Conservation (phyloP, 2,888 invertebrate genomes). For the Meiosimyza decipiens region DNA sequence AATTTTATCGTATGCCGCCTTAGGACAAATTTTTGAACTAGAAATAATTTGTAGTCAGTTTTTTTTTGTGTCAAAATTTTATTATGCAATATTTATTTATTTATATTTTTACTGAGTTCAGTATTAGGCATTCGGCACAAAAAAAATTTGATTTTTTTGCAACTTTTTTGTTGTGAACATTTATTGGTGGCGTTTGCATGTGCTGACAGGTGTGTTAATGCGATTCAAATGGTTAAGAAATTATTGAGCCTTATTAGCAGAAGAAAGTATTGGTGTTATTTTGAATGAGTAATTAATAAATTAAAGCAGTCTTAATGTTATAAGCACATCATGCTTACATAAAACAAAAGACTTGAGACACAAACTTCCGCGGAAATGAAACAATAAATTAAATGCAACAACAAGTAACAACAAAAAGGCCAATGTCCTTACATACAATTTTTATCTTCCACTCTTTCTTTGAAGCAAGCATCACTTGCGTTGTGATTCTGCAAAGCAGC, state of each 20-base stretch:
- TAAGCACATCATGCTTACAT: background rate
- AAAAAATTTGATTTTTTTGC: background rate
- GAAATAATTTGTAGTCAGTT: slow-evolving; percentile 14
- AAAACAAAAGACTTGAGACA: slow-evolving; percentile 40
- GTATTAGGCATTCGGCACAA: background rate
- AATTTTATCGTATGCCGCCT: background rate
- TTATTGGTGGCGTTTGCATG: background rate
- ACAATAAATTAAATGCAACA: background rate
- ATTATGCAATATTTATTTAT: slow-evolving; percentile 40
- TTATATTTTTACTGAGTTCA: slow-evolving; percentile 5
- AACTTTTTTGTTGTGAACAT: background rate
- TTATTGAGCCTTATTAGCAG: no score
- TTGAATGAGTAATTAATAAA: no score
- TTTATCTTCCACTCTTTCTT: background rate
- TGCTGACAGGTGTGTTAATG: slow-evolving; percentile 17
- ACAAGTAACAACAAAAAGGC: slow-evolving; percentile 17
- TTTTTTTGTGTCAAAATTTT: slow-evolving; percentile 15
- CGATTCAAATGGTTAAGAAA: slow-evolving; percentile 18
- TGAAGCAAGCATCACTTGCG: background rate
- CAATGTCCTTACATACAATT: slow-evolving; percentile 16
- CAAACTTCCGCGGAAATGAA: slow-evolving; percentile 30
- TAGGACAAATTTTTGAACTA: background rate
- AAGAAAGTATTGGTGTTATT: no score
- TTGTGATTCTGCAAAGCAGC: background rate
- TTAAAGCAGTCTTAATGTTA: no score